Evolutionary conservation across 2,797 vertebrate genomes (phyloP).

Genomic region (Coregonus suidteri): DNA sequence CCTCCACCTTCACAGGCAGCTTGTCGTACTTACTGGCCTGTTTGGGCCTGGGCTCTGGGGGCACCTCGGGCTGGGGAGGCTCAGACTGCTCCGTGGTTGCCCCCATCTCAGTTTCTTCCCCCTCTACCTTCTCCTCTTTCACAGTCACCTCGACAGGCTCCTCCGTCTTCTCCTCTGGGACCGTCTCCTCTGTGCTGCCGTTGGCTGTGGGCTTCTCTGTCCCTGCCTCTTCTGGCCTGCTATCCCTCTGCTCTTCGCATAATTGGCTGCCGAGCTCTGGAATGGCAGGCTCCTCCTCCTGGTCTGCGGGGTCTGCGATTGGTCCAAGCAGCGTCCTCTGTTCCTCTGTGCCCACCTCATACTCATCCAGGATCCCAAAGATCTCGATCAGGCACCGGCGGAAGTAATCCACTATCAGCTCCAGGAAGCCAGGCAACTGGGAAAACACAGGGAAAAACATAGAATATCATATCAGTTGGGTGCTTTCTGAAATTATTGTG

Average conservation of each 20-base stretch:
- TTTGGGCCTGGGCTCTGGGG: conserved; percentile 66
- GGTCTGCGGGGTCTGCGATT: conserved; percentile 24
- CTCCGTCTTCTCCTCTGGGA: conserved; percentile 12
- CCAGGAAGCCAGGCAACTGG: conserved; percentile 92
- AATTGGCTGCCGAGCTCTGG: conserved; percentile 34
- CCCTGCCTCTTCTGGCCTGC: conserved; percentile 63
- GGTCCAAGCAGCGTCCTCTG: conserved; percentile 79
- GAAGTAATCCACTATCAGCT: conserved; percentile 93
- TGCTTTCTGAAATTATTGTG: background rate
- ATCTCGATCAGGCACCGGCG: conserved; percentile 95
- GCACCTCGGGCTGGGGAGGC: too few relatives aligned
- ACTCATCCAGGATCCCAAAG: conserved; percentile 92
- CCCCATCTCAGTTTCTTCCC: conserved; percentile 33
- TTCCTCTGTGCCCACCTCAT: conserved; percentile 86
- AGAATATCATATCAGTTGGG: conserved; percentile 4
- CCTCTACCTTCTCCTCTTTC: conserved; percentile 64
- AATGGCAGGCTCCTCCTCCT: conserved; percentile 59
- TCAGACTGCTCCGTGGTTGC: background rate
- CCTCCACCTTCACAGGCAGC: conserved; percentile 86
- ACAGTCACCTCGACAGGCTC: conserved; percentile 52
- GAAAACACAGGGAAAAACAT: conserved; percentile 42
- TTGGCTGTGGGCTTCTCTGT: conserved; percentile 42
- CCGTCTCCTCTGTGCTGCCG: conserved; percentile 6
- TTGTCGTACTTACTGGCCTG: conserved; percentile 91
- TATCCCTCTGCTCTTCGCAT: conserved; percentile 59